Evolutionary conservation across 2,113 vertebrate species (phyloP).

Genomic region (Eleginops maclovinus): DNA sequence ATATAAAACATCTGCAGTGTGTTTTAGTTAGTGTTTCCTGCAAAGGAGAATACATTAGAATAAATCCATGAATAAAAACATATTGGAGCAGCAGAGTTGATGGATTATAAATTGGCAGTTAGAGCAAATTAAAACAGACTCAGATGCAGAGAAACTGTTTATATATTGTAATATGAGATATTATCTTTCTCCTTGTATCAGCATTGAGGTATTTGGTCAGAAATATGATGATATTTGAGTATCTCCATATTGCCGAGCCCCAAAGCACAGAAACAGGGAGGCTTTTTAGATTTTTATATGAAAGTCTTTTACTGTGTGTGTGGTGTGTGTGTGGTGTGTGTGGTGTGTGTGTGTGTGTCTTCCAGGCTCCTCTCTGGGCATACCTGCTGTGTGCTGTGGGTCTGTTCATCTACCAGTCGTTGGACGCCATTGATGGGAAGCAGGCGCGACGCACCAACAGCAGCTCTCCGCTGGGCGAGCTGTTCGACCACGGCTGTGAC

Average conservation of each 20-base stretch:
- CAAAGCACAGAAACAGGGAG: too few relatives aligned
- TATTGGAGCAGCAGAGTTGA: neutral
- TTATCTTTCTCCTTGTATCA: too few relatives aligned
- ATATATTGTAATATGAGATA: too few relatives aligned
- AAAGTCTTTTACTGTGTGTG: too few relatives aligned
- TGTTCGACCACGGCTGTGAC: constrained; percentile 99
- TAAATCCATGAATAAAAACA: neutral
- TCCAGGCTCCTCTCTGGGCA: constrained; percentile 95
- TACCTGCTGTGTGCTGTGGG: constrained; percentile 95
- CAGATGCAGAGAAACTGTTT: neutral
- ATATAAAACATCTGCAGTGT: too few relatives aligned
- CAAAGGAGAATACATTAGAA: neutral
- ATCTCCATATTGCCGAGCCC: too few relatives aligned
- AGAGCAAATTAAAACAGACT: neutral
- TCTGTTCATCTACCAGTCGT: constrained; percentile 96
- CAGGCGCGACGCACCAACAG: constrained; percentile 98
- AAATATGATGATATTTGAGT: too few relatives aligned
- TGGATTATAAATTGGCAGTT: neutral
- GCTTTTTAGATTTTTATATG: too few relatives aligned
- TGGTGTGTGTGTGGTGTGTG: too few relatives aligned
- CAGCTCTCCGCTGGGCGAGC: constrained; percentile 96
- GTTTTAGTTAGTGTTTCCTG: too few relatives aligned
- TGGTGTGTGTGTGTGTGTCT: neutral
- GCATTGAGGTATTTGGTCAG: too few relatives aligned
- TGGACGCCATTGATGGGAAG: constrained; percentile 98